phyloP scores from a whole-genome alignment of 2,113 vertebrate species.

The Dipodomys merriami region DNA sequence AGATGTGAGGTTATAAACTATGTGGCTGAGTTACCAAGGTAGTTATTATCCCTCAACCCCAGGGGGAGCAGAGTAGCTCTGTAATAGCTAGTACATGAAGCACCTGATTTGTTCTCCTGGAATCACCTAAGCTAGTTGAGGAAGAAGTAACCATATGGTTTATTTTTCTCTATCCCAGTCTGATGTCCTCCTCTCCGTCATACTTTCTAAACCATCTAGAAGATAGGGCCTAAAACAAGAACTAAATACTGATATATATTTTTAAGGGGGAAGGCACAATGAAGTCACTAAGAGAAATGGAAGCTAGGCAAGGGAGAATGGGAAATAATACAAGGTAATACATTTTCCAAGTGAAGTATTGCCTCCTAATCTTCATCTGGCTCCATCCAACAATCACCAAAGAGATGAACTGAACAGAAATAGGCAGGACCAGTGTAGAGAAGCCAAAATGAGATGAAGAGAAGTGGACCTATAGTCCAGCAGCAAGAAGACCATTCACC shows the following conservation, averaged over 20 bases:
- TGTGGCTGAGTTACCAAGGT: not conserved
- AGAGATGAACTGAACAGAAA: not conserved
- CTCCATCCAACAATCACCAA: not conserved
- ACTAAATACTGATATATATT: slow-evolving; percentile 38
- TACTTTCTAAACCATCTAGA: not conserved
- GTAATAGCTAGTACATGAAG: not conserved
- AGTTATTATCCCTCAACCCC: not conserved
- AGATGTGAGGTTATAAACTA: not conserved
- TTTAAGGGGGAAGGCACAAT: not conserved
- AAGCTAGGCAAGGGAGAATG: not conserved
- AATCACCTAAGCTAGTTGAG: not conserved
- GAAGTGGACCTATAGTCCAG: slow-evolving; percentile 35
- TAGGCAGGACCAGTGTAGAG: not conserved
- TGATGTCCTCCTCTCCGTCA: not conserved
- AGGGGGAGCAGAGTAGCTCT: not conserved
- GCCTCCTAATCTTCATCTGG: not conserved
- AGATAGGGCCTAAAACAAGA: slow-evolving; percentile 11
- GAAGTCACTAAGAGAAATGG: not conserved
- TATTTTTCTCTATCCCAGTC: not conserved
- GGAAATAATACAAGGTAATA: not conserved
- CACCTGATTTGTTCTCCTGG: too few relatives aligned
- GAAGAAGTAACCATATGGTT: not conserved
- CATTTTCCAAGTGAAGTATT: not conserved
- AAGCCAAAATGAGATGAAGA: not conserved
- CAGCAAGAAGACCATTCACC: not conserved